Evolutionary conservation across 2,113 vertebrate species (phyloP), one percentile per base, ranked within the genome.

Genomic region (Toxotes jaculatrix): DNA sequence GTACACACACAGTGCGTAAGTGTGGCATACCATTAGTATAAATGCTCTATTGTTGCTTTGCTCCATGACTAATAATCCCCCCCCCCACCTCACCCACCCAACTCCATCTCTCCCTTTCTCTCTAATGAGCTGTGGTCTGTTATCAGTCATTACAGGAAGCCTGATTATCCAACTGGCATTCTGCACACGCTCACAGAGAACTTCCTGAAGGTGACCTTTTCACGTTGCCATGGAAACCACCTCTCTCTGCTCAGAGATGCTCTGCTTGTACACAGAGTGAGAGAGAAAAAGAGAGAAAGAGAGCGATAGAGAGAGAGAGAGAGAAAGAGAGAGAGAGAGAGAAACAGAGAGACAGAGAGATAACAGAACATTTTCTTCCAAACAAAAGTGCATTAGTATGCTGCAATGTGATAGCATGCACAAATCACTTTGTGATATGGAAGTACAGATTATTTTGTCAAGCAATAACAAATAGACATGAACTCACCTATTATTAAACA

Each of bases 161-260:
- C 94, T 95, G 93, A 96, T 96, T 95, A 93, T 96, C 90, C 80
- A 34, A 77, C 87, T 90, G 88, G 93, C 91, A 95, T 95, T 95
- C 93, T 88, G 90, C 81, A 77, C 63, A 86, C 91, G 90, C 59
- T 84, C 90, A 86, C 87, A 80, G 89, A 89, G 87, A 94, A 94
- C 92, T 96, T 95, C 93, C 93, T 96, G 93, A 93, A 97, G 95
- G 95, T 96, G 95, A 96, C 94, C 95, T 96, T 96, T 96, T 84
- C 64, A 12, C 40, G 95, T 95, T 92, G 84, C 96, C 96, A 95
- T 88, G 76, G 96, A 91, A 96, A 96, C 94, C 47, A 62, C 92
- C 92, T 95, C 91, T 90, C 92, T 95, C 87, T 78, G 72, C 13
- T 63, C 78, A 60, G 87, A 83, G 75, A 84, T 91, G 93, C 71